Percentiles rank a stretch among this genome's conserved stretches.
Conservation (phyloP, 2,113 vertebrate species). For the western clawed frog (Xenopus tropicalis) region UCB_Xtro_10.0 CM004449.2:111104501-111105000, state of each 20-base stretch:
- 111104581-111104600: slow-evolving; percentile 21
- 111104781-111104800: no score
- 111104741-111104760: slow-evolving; percentile 7
- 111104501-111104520: no score
- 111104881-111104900: no score
- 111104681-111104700: slow-evolving; percentile 4
- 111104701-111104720: slow-evolving; percentile 4
- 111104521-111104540: neutral
- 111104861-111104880: no score
- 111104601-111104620: slow-evolving; percentile 16
- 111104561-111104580: neutral
- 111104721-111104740: neutral
- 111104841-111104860: no score
- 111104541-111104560: neutral
- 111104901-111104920: no score
- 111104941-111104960: no score
- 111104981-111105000: no score
- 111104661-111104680: slow-evolving; percentile 1
- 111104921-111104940: no score
- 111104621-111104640: slow-evolving; percentile 33
- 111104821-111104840: no score
- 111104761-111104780: neutral
- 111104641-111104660: slow-evolving; percentile 4
- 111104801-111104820: no score
- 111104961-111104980: no score